Evolutionary conservation across 1,140 invertebrate genomes (phyloP), one percentile per base, ranked within the genome.

Genomic region (Aphis craccivora): DNA sequence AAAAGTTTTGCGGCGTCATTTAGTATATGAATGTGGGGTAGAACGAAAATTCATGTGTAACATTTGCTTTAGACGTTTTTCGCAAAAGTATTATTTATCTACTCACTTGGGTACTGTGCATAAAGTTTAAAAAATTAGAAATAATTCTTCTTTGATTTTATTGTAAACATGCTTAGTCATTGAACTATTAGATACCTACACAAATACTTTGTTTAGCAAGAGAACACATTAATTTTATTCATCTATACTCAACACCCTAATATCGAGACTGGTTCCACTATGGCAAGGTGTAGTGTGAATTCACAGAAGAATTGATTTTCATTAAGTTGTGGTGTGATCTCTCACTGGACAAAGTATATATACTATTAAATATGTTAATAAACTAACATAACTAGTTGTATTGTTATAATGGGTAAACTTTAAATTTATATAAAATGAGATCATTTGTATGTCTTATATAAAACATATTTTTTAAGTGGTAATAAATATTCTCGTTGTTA

Each of bases 41-140:
- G 94, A 95, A 86, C 95, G 95, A 4, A 95, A 95, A 94, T 95
- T 95, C 94, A 94, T 94, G 11, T 95, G 95, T 94, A 94, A 94
- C 6, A 94, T 94, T 37, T 95, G 95, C 93, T 94, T 94, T 37
- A 94, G 94, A 89, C 95, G 94, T 88, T 95, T 95, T 84, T 95
- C 95, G 45, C 94, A 94, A 37, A 95, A 95, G 94, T 94, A 94
- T 55, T 94, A 94, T 90, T 94, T 95, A 2, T 94, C 94, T 23
- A 93, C 88, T 25, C 95, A 95, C 67, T 93, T 95, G 88, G 81
- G 92, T 60, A 92, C 93, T 11, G 90, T 93, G 18, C 94, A 95
- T 53, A 93, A 53, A 53, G 67, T 87, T 30, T 18, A 37, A n/a
- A 84, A 86, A 76, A 3, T 76, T n/a, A 76, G 8, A 76, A 76